Base-by-base conservation (phyloP, 2,888 invertebrate species). In the Drosophila paranaensis region DNA sequence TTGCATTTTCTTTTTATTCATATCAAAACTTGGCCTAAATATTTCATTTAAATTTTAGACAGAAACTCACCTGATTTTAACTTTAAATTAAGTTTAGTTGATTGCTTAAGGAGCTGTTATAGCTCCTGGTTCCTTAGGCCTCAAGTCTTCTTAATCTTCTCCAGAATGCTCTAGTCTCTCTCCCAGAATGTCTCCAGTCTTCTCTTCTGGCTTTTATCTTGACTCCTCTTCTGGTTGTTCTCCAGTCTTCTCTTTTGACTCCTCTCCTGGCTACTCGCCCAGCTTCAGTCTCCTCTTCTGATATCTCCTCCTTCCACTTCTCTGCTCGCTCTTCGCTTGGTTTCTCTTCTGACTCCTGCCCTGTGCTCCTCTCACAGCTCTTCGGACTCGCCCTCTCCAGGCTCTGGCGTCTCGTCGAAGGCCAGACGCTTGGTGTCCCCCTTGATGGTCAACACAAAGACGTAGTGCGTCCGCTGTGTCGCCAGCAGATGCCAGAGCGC, bases 391-490 rank as follows among this genome's bases (percentile, higher is more conserved):
- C 2, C 43, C 11, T 20, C 45, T 33, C 2, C 8, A 2, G 1
- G 16, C 8, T 10, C 4, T 13, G 33, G 16, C 13, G 37, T 10
- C 37, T 53, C 53, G 14, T 82, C 89, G 40, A 74, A 82, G 72
- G 87, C 68, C 27, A 91, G 65, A 2, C 90, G 87, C 63, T 90
- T 92, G 3, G 80, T 88, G 16, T 83, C 83, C 0, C 92, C 92
- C 39, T 81, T 80, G 4, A 64, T 55, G 50, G 91, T 92, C 51
- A 92, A 79, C 3, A 88, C 89, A 62, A 92, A 92, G 4, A 81
- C 76, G 77, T 92, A 87, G 60, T 90, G 88, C 1, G 83, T 87
- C 33, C 80, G 67, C 50, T 89, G 72, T 11, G 70, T 72, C 13
- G 81, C 69, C 30, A 89, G 40, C 0, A 90, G 75, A 54, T 89